A percentile compares a stretch with the other conserved stretches of the same genome.
phyloP scores from a whole-genome alignment of 2,888 invertebrate species.

The Silvanus unidentatus region DNA sequence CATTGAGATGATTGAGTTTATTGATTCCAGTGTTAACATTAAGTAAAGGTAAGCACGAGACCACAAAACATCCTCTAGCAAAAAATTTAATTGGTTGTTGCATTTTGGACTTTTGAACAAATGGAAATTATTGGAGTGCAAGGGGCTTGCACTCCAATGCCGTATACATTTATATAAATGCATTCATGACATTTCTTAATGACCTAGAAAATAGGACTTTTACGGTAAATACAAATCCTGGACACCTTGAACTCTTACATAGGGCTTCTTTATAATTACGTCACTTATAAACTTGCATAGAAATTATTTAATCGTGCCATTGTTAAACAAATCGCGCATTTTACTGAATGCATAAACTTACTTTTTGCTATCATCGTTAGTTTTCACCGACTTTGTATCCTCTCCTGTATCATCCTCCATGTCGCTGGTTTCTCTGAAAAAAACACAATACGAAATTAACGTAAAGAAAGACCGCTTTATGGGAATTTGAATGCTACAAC shows the following conservation, averaged over 20 bases:
- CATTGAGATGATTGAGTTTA: too few species aligned
- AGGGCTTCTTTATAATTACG: constrained; percentile 23
- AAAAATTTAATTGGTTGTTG: not conserved
- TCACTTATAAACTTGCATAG: constrained; percentile 9
- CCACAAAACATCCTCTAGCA: too few species aligned
- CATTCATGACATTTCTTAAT: constrained; percentile 28
- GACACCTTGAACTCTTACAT: constrained; percentile 34
- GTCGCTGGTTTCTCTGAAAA: constrained; percentile 49
- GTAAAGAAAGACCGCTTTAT: not conserved
- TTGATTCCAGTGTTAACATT: too few species aligned
- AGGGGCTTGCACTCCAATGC: too few species aligned
- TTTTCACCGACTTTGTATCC: constrained; percentile 61
- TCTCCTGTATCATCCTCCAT: constrained; percentile 65
- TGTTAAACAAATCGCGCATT: not conserved
- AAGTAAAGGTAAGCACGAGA: too few species aligned
- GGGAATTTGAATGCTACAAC: constrained; percentile 3
- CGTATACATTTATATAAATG: too few species aligned
- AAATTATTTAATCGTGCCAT: constrained; percentile 3
- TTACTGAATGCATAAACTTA: constrained; percentile 41
- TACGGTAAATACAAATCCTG: constrained; percentile 27
- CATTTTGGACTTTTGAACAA: constrained; percentile 11
- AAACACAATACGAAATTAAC: too few species aligned
- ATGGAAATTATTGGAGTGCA: too few species aligned
- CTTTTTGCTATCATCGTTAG: constrained; percentile 64
- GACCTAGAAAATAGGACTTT: constrained; percentile 33